Base-by-base conservation (phyloP, 2,888 invertebrate genomes). In the Ctena decussata region DNA sequence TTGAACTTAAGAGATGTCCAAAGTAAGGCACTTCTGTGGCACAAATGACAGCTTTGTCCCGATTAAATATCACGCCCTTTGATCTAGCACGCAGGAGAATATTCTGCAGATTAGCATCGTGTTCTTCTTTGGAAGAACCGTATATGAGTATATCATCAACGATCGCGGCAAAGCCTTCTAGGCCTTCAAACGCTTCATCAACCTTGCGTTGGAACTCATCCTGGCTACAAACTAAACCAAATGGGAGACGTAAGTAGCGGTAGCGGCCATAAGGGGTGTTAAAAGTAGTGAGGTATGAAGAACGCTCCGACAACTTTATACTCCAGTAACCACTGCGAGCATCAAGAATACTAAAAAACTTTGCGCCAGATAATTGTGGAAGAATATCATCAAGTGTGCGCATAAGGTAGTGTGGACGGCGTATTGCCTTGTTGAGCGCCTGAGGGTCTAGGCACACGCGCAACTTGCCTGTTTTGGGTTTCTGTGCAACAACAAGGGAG, bases 251-350 rank as follows among this genome's bases (percentile, higher is more conserved):
- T n/a, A 80, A 35, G 39, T 30, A 89, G 5, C 84, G 44, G 57
- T 89, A 87, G 21, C 89, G 53, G 3, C 89, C 83, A 65, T 78
- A 87, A 0, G 85, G 87, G 8, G 81, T 89, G 70, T 77, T 85
- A 49, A 90, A 88, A 30, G 89, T 89, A 0, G 80, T 80, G 3
- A 90, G 76, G 35, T 57, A 30, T 18, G 72, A 60, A 0, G 41
- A 77, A 32, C 35, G 65, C 8, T 89, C 84, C 27, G 60, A 41
- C 18, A 89, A 69, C 21, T 83, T 77, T 8, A 83, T 21, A 24
- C 73, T 71, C 75, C 75, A 78, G 39, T 75, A 81, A n/a, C 71
- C 86, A 37, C 37, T 35, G 32, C 53, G 37, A 6, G 44, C 71
- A 73, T 86, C 86, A 27, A 86, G 39, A 32, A 53, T 80, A 12